Conservation (phyloP, 2,888 invertebrate species). For the Coleophora flavipennella region DNA sequence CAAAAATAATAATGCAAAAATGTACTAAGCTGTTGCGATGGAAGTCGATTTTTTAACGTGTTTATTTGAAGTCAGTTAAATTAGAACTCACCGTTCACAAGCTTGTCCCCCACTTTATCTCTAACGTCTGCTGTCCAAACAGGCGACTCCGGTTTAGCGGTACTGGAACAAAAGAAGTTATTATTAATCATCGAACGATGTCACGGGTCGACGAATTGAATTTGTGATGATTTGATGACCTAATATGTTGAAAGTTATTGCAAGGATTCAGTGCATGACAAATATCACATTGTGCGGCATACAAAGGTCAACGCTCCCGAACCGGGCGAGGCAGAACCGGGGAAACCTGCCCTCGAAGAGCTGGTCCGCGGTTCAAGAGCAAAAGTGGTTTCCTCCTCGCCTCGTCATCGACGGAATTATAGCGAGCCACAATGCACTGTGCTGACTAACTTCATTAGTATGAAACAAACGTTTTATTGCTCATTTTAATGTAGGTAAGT, state of each 20-base stretch:
- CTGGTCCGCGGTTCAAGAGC: conserved; percentile 43
- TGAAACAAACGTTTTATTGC: too few species aligned
- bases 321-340: conserved; percentile 11
- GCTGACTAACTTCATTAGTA: too few species aligned
- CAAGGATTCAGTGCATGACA: conserved; percentile 46
- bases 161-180: conserved; percentile 27
- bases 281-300: conserved; percentile 47
- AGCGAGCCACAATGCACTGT: conserved; percentile 35
- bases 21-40: too few species aligned
- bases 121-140: conserved; percentile 54
- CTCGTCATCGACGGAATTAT: conserved; percentile 60
- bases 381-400: conserved; percentile 18
- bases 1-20: too few species aligned
- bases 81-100: conserved; percentile 51
- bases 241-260: conserved; percentile 12
- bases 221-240: too few species aligned
- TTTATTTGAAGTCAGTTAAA: too few species aligned
- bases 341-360: neutral
- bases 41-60: too few species aligned
- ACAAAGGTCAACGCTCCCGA: conserved; percentile 54
- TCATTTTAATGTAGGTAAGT: neutral
- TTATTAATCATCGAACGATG: too few species aligned
- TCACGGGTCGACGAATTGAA: too few species aligned
- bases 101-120: conserved; percentile 52
- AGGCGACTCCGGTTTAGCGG: conserved; percentile 60